Percentiles rank a stretch among this genome's conserved stretches.
These are phyloP conservation scores for Penaeus monodon DNA, from an alignment of 2,888 invertebrate genomes.

Conservation along the genomic window DNA sequence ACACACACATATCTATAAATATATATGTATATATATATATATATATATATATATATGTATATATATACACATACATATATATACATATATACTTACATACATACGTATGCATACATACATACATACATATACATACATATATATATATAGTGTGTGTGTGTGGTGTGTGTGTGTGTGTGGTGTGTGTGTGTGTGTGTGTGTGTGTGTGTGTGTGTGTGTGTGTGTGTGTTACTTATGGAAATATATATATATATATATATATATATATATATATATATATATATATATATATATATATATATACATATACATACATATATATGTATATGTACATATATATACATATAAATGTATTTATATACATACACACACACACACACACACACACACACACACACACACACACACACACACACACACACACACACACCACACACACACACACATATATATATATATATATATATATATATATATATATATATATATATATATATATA, in stretches of 20 bases:
- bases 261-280: slow-evolving; percentile 5
- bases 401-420: no score
- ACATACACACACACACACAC: neutral
- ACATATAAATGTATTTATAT: neutral
- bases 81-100: neutral
- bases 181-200: neutral
- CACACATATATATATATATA: neutral
- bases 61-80: neutral
- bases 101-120: neutral
- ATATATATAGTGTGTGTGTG: no score
- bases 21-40: neutral
- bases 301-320: neutral
- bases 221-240: neutral
- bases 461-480: slow-evolving; percentile 17
- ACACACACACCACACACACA: no score
- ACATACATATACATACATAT: neutral
- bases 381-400: neutral
- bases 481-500: slow-evolving; percentile 9
- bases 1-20: neutral
- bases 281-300: neutral
- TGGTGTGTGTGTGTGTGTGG: no score
- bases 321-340: neutral
- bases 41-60: neutral
- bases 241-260: slow-evolving; percentile 13
- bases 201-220: neutral